Evolutionary conservation across 2,888 invertebrate genomes (phyloP).

Genomic region (Isoperla grammatica): DNA sequence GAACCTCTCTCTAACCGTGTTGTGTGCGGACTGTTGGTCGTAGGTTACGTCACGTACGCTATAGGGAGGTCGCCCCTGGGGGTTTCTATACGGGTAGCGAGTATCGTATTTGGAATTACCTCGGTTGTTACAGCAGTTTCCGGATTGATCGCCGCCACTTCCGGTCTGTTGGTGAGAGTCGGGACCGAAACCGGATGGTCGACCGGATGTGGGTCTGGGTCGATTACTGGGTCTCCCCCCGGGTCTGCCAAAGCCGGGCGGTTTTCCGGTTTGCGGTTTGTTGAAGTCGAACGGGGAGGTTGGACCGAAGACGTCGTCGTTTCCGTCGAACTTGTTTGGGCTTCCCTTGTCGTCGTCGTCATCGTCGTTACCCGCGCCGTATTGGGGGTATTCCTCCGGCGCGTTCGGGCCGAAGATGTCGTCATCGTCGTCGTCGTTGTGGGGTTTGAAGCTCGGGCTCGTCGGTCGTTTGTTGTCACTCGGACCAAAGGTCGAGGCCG

Average conservation of each 20-base stretch:
- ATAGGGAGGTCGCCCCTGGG: constrained; percentile 18
- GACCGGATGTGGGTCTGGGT: neutral
- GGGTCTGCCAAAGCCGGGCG: neutral
- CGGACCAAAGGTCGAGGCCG: neutral
- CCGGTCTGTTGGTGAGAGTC: constrained; percentile 26
- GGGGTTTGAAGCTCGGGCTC: constrained; percentile 14
- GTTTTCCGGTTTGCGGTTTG: neutral
- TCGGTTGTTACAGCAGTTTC: constrained; percentile 25
- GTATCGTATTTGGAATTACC: constrained; percentile 28
- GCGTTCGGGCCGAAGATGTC: constrained; percentile 23
- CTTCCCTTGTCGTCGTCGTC: neutral
- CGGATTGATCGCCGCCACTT: constrained; percentile 28
- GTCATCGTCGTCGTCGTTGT: constrained; percentile 15
- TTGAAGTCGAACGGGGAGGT: neutral
- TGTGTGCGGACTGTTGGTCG: constrained; percentile 20
- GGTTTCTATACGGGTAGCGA: constrained; percentile 22
- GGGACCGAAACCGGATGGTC: neutral
- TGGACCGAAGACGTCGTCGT: constrained; percentile 20
- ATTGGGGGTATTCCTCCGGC: neutral
- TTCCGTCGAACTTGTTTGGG: neutral
- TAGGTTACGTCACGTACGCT: constrained; percentile 15
- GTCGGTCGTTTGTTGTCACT: neutral
- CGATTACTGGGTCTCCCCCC: neutral
- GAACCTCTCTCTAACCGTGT: constrained; percentile 46
- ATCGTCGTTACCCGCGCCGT: neutral